Evolutionary conservation across 1,140 invertebrate genomes (phyloP).

Genomic region (Homarus americanus): DNA sequence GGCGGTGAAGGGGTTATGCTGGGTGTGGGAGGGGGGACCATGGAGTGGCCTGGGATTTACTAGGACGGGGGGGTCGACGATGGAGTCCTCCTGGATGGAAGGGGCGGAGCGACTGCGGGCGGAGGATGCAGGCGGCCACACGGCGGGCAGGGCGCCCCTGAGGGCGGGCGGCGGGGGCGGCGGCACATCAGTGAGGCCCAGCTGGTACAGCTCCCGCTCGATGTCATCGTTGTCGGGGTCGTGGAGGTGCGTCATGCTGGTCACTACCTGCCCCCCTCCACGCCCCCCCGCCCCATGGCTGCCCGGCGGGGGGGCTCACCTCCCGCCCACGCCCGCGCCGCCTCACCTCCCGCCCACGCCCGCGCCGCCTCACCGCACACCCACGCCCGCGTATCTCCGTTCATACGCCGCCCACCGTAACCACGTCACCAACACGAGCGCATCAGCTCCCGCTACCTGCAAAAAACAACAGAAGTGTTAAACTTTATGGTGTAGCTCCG

Average conservation of each 20-base stretch:
- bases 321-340: constrained; percentile 43
- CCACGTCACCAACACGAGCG: constrained; percentile 19
- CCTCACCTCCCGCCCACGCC: constrained; percentile 46
- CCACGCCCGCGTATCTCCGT: not conserved
- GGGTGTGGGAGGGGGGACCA: constrained; percentile 31
- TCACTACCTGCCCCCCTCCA: constrained; percentile 58
- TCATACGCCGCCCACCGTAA: not conserved
- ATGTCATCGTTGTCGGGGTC: constrained; percentile 74
- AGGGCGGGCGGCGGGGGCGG: constrained; percentile 62
- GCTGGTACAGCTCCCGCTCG: constrained; percentile 73
- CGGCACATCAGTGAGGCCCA: constrained; percentile 72
- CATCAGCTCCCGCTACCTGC: not conserved
- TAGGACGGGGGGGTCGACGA: constrained; percentile 52
- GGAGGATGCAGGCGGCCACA: constrained; percentile 58
- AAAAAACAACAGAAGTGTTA: too few relatives aligned
- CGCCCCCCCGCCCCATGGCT: constrained; percentile 63
- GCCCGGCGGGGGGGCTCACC: constrained; percentile 67
- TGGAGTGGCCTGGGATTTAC: constrained; percentile 38
- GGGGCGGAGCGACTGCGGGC: constrained; percentile 66
- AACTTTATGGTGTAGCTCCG: too few relatives aligned
- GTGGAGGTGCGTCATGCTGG: constrained; percentile 49
- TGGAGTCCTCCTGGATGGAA: constrained; percentile 57
- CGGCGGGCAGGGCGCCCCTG: constrained; percentile 52
- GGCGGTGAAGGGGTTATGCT: constrained; percentile 35
- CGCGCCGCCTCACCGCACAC: constrained; percentile 37